A percentile compares a stretch with the other conserved stretches of the same genome.
phyloP scores from a whole-genome alignment of 2,113 vertebrate genomes.

The Merops nubicus region DNA sequence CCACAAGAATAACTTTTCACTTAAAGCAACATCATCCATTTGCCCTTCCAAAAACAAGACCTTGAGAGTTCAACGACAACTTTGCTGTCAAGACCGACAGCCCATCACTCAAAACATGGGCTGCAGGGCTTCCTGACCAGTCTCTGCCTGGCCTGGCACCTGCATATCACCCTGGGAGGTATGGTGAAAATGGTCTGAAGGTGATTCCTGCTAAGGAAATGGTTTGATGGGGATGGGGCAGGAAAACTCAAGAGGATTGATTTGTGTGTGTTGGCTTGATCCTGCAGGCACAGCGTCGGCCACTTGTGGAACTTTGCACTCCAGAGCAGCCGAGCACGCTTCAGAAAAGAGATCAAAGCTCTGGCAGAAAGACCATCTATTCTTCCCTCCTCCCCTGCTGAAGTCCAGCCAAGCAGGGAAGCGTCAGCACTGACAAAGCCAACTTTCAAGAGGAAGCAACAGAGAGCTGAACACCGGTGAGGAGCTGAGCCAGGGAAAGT shows the following conservation, averaged over 20 bases:
- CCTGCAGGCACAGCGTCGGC: background rate
- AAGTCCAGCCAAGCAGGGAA: slow-evolving; percentile 30
- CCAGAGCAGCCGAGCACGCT: background rate
- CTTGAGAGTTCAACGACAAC: background rate
- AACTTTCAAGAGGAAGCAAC: background rate
- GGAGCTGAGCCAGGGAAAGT: background rate
- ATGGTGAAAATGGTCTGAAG: background rate
- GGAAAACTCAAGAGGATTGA: background rate
- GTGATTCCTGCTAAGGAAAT: background rate
- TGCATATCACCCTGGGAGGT: background rate
- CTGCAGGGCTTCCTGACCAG: background rate
- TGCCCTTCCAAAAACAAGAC: background rate
- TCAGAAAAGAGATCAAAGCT: slow-evolving; percentile 29
- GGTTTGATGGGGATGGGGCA: background rate
- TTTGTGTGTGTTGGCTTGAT: background rate
- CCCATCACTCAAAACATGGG: background rate
- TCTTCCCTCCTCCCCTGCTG: slow-evolving; percentile 20
- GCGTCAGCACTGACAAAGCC: slow-evolving; percentile 1
- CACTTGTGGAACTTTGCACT: background rate
- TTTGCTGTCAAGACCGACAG: fast-evolving
- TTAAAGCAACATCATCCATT: background rate
- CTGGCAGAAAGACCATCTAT: slow-evolving; percentile 22
- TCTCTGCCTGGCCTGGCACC: background rate
- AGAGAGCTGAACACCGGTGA: background rate
- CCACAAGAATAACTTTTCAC: background rate